phyloP scores from a whole-genome alignment of 2,113 vertebrate species.

The Nothoprocta perdicaria region DNA sequence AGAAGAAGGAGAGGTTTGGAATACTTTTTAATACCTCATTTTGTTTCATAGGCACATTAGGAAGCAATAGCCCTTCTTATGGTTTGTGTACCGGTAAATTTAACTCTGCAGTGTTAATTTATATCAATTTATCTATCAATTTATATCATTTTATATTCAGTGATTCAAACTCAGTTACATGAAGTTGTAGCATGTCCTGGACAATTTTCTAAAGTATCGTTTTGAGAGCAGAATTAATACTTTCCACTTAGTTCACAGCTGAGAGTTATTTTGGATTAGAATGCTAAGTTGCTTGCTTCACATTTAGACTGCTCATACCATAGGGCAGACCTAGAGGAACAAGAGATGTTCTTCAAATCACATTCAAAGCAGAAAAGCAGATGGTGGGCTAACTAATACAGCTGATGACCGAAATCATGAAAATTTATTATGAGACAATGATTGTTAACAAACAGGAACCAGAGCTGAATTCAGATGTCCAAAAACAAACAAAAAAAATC shows the following conservation, averaged over 20 bases:
- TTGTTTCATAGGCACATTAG: fast-evolving
- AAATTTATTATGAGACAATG: neutral
- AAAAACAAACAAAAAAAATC: neutral
- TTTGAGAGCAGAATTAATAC: neutral
- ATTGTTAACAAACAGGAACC: neutral
- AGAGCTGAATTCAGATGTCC: neutral
- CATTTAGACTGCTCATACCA: neutral
- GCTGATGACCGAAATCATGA: fast-evolving
- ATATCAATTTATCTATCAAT: too few species aligned
- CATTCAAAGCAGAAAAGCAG: neutral
- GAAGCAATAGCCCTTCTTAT: neutral
- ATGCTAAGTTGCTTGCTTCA: neutral
- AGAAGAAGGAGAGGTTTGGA: fast-evolving
- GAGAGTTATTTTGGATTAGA: neutral
- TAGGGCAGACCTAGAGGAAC: neutral
- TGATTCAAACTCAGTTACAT: neutral
- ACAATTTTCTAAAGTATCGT: neutral
- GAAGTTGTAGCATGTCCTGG: neutral
- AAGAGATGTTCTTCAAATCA: neutral
- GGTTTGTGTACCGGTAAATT: neutral
- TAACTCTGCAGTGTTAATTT: neutral
- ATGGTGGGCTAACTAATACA: neutral
- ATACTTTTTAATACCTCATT: neutral
- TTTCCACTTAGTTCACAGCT: neutral
- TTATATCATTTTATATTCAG: neutral